Evolutionary conservation across 1,140 invertebrate genomes (phyloP).

Genomic region (Acromyrmex echinatior): DNA sequence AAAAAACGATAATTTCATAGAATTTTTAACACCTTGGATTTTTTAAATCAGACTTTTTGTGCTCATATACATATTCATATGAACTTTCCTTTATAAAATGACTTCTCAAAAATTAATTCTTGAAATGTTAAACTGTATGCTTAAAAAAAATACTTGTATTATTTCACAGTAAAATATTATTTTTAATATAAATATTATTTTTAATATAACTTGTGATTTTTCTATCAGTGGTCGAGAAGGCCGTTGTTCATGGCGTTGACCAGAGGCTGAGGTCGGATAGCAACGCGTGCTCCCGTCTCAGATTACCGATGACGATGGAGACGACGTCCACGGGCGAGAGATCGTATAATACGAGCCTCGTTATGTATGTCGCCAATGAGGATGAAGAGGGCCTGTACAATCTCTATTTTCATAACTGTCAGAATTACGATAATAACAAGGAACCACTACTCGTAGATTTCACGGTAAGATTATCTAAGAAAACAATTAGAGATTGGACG

Average conservation of each 20-base stretch:
- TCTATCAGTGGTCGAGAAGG: slow-evolving; percentile 68
- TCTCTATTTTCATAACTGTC: slow-evolving; percentile 98
- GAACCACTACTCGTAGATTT: slow-evolving; percentile 88
- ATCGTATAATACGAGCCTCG: slow-evolving; percentile 88
- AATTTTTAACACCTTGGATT: no score
- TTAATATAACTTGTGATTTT: background rate
- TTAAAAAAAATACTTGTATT: no score
- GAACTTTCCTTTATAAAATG: no score
- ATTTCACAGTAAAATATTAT: no score
- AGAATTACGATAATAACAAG: slow-evolving; percentile 88
- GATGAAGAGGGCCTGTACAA: slow-evolving; percentile 97
- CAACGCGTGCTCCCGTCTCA: slow-evolving; percentile 77
- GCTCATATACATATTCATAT: no score
- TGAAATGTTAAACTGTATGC: no score
- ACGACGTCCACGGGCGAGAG: slow-evolving; percentile 76
- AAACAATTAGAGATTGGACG: background rate
- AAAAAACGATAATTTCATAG: no score
- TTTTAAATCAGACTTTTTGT: no score
- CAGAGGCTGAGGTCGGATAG: slow-evolving; percentile 29
- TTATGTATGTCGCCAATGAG: slow-evolving; percentile 92
- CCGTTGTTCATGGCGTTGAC: slow-evolving; percentile 16
- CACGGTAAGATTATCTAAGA: slow-evolving; percentile 86
- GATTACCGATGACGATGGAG: slow-evolving; percentile 79
- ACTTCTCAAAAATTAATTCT: no score
- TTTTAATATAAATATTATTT: no score